phyloP scores from a whole-genome alignment of 53 echinoderm and acorn worm species.

The Crossaster papposus region DNA sequence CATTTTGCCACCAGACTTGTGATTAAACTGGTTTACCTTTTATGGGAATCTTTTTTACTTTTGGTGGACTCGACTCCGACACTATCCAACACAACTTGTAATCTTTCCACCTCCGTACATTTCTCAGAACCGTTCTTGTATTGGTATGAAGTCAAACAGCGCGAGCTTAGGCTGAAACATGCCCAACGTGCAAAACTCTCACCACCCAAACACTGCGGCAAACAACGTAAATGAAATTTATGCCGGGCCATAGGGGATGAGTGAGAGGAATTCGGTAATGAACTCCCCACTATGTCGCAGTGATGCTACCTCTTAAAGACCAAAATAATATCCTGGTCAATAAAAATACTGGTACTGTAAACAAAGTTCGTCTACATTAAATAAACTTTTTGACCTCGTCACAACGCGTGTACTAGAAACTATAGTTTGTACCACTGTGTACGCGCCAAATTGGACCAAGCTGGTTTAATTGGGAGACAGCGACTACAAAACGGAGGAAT shows the following conservation, averaged over 20 bases:
- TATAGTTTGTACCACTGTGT: neutral
- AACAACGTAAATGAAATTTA: neutral
- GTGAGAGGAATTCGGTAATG: constrained; percentile 46
- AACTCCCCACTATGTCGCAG: neutral
- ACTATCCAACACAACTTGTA: no score
- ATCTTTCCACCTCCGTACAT: no score
- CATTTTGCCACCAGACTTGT: no score
- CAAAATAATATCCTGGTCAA: neutral
- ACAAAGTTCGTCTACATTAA: constrained; percentile 6
- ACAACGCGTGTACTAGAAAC: neutral
- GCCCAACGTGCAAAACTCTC: neutral
- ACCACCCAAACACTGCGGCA: neutral
- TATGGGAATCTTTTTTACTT: no score
- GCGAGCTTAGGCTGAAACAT: neutral
- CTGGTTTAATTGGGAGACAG: neutral
- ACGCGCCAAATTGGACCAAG: neutral
- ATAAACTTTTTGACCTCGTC: constrained; percentile 1
- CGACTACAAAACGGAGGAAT: neutral
- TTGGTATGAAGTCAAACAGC: no score
- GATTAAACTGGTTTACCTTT: no score
- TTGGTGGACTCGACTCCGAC: no score
- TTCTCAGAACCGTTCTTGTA: no score
- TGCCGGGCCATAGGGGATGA: neutral
- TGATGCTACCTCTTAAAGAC: neutral
- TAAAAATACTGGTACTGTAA: constrained; percentile 18